Evolutionary conservation across 2,797 vertebrate species (phyloP).

Genomic region (Mormyrops attenuatus): DNA sequence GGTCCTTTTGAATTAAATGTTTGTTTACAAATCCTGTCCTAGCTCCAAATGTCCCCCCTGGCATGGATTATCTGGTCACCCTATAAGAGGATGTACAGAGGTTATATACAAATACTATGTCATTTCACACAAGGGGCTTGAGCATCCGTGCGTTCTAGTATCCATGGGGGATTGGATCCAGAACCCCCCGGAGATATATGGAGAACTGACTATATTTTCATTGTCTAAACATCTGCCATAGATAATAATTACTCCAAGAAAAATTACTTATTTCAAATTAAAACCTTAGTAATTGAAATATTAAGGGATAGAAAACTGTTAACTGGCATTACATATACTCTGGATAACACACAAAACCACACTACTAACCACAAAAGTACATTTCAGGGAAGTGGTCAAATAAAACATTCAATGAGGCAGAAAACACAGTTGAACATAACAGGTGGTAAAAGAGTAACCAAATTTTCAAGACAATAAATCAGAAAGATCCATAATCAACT

Average conservation of each 20-base stretch:
- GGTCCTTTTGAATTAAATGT: neutral
- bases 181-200: neutral
- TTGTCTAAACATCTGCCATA: neutral
- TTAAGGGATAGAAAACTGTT: neutral
- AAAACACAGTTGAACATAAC: neutral
- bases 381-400: neutral
- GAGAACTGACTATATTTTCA: neutral
- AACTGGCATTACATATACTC: neutral
- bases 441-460: neutral
- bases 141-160: neutral
- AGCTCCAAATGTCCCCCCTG: neutral
- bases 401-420: neutral
- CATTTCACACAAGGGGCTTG: neutral
- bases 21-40: neutral
- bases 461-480: neutral
- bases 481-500: neutral
- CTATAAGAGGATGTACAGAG: neutral
- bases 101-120: neutral
- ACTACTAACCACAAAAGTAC: neutral
- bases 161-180: neutral
- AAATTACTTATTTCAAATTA: neutral
- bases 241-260: neutral
- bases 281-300: neutral
- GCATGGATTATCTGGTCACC: neutral
- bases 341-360: neutral